Conservation (phyloP, 1,140 invertebrate species). For the Cyclargus thomasi region DNA sequence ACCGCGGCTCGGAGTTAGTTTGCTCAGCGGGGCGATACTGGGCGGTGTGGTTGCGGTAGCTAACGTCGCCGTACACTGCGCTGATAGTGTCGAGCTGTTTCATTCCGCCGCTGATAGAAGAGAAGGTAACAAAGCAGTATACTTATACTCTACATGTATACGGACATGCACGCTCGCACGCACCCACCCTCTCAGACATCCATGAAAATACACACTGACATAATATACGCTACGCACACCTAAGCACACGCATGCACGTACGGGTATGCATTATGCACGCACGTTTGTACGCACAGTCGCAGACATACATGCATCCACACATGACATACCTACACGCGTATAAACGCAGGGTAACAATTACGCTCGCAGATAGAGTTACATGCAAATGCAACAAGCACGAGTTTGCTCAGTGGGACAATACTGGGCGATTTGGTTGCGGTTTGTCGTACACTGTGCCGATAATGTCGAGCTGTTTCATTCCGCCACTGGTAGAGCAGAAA, state of each 20-base stretch:
- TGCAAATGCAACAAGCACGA: too few species aligned
- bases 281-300: too few species aligned
- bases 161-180: too few species aligned
- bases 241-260: too few species aligned
- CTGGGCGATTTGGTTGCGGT: conserved; percentile 62
- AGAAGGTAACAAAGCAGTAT: conserved; percentile 34
- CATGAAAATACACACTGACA: too few species aligned
- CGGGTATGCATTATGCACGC: too few species aligned
- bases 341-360: too few species aligned
- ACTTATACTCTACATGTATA: background rate
- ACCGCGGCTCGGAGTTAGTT: conserved; percentile 75
- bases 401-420: conserved; percentile 73
- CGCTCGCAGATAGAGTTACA: too few species aligned
- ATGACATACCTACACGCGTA: too few species aligned
- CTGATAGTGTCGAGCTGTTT: conserved; percentile 54
- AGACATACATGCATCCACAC: too few species aligned
- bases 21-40: conserved; percentile 75
- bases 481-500: conserved; percentile 44
- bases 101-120: conserved; percentile 40
- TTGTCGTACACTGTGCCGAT: conserved; percentile 43
- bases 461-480: conserved; percentile 51
- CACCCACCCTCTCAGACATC: too few species aligned
- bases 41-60: conserved; percentile 53
- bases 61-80: conserved; percentile 40
- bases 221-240: too few species aligned